These are phyloP conservation scores for Melinaea menophilus DNA, from an alignment of 2,888 invertebrate species.

Conservation along the genomic window DNA sequence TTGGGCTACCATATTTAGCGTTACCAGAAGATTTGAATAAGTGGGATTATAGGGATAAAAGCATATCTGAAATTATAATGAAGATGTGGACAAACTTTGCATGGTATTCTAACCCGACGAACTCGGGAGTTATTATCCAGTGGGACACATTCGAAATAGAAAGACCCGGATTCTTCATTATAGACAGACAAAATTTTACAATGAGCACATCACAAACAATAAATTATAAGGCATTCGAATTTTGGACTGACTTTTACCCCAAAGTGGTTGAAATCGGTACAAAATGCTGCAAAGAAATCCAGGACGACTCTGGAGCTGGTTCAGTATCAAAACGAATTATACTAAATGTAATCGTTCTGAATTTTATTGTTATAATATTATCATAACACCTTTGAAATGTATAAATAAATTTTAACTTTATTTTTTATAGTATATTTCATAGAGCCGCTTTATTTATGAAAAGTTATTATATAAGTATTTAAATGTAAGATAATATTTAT, in stretches of 20 bases:
- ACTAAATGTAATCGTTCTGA: slow-evolving; percentile 47
- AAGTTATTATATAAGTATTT: slow-evolving; percentile 19
- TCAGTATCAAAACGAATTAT: slow-evolving; percentile 42
- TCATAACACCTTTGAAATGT: slow-evolving; percentile 21
- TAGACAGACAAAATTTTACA: slow-evolving; percentile 85
- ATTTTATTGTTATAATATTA: slow-evolving; percentile 49
- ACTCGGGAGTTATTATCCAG: slow-evolving; percentile 83
- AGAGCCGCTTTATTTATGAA: slow-evolving; percentile 44
- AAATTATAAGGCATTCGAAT: slow-evolving; percentile 87
- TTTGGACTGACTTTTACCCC: slow-evolving; percentile 92
- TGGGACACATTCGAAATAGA: slow-evolving; percentile 85
- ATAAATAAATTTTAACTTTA: slow-evolving; percentile 48
- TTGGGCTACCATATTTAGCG: slow-evolving; percentile 87
- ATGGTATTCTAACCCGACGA: slow-evolving; percentile 84
- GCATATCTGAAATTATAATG: slow-evolving; percentile 88
- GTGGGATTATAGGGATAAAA: slow-evolving; percentile 88
- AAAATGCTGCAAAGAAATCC: slow-evolving; percentile 83
- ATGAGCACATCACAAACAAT: slow-evolving; percentile 83
- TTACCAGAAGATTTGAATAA: slow-evolving; percentile 77
- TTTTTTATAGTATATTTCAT: slow-evolving; percentile 69
- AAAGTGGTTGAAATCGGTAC: slow-evolving; percentile 84
- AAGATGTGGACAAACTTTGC: slow-evolving; percentile 88
- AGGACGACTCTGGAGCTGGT: slow-evolving; percentile 60
- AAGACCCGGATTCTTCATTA: slow-evolving; percentile 83
- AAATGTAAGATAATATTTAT: slow-evolving; percentile 31